These are phyloP conservation scores for Salvelinus alpinus DNA, from an alignment of 2,113 vertebrate species.

Conservation along the genomic window DNA sequence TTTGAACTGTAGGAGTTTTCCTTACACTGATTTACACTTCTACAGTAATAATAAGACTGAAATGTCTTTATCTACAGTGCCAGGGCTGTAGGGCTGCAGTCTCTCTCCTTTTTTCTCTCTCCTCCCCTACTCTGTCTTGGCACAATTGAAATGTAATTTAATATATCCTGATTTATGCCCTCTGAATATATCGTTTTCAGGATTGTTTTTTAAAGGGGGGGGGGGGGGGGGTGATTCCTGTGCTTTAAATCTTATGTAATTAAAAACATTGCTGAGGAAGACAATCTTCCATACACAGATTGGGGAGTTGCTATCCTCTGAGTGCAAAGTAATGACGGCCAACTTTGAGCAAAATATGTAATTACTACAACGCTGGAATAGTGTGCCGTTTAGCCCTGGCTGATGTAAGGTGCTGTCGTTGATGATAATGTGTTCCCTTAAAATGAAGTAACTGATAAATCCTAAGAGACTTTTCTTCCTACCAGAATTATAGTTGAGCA, in stretches of 20 bases:
- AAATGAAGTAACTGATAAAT: background rate
- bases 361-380: background rate
- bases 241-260: constrained; percentile 40
- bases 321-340: constrained; percentile 24
- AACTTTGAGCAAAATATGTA: background rate
- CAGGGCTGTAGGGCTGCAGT: constrained; percentile 43
- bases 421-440: background rate
- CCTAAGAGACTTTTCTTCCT: no score
- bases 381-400: background rate
- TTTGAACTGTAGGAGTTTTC: background rate
- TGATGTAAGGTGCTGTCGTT: background rate
- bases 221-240: constrained; percentile 5
- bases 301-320: constrained; percentile 16
- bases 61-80: constrained; percentile 17
- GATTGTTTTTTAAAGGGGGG: constrained; percentile 34
- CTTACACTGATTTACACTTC: constrained; percentile 7
- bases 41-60: constrained; percentile 26
- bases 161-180: constrained; percentile 3
- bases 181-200: constrained; percentile 30
- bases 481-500: background rate
- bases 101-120: background rate
- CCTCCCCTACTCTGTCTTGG: background rate
- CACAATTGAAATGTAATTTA: background rate
- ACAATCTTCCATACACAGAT: constrained; percentile 21
- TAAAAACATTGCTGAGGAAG: constrained; percentile 18